Conservation (phyloP, 1,140 invertebrate species). For the Subanguina moxae region DNA sequence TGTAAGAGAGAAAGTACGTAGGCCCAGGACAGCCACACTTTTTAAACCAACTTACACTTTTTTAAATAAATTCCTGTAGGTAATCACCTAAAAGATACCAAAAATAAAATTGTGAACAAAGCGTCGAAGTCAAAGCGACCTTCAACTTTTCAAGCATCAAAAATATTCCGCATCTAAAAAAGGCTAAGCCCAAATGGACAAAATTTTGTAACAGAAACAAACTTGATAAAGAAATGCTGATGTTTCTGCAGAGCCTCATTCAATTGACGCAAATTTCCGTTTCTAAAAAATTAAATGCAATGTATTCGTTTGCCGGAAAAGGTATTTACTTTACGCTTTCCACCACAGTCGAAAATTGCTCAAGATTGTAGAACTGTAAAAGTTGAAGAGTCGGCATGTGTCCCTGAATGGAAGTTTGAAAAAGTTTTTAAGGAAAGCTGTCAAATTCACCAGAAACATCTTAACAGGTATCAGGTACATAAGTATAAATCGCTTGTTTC, state of each 20-base stretch:
- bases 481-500: conserved; percentile 87
- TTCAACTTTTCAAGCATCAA: conserved; percentile 92
- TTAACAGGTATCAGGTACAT: conserved; percentile 95
- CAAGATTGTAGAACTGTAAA: conserved; percentile 80
- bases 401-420: conserved; percentile 62
- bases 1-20: too few relatives aligned
- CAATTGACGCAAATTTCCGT: conserved; percentile 79
- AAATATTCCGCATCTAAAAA: conserved; percentile 74
- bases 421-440: too few relatives aligned
- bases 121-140: conserved; percentile 63
- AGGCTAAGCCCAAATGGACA: too few relatives aligned
- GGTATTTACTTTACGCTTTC: conserved; percentile 40
- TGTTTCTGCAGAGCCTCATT: conserved; percentile 78
- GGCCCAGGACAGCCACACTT: too few relatives aligned
- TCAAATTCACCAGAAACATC: conserved; percentile 73
- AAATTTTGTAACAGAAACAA: background rate
- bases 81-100: conserved; percentile 61
- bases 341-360: conserved; percentile 79
- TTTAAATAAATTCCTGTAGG: conserved; percentile 91
- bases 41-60: conserved; percentile 72
- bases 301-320: conserved; percentile 6
- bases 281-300: conserved; percentile 58
- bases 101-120: too few relatives aligned
- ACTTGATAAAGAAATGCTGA: conserved; percentile 86
- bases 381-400: conserved; percentile 77